Conservation (phyloP, 2,113 vertebrate species). For the Struthidea cinerea region DNA sequence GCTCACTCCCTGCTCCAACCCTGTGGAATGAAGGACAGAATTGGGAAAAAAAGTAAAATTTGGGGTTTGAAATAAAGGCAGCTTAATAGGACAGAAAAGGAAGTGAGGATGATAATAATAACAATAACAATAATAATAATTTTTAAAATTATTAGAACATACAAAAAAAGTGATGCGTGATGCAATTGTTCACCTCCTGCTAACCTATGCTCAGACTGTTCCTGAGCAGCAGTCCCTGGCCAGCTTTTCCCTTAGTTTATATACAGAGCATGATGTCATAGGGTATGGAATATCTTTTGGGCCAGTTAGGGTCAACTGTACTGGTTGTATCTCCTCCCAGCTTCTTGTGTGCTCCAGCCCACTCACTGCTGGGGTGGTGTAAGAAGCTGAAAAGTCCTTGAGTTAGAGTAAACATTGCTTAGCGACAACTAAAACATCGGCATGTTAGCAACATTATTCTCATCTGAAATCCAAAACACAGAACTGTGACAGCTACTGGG, state of each 20-base stretch:
- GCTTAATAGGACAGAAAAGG: background rate
- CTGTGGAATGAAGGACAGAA: background rate
- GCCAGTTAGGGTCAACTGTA: background rate
- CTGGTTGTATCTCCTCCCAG: background rate
- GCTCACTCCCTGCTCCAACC: background rate
- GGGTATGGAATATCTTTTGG: background rate
- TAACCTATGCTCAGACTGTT: background rate
- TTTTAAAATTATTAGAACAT: background rate
- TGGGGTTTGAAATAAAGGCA: background rate
- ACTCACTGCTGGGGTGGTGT: background rate
- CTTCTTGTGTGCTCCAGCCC: background rate
- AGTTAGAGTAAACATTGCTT: background rate
- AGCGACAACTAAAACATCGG: background rate
- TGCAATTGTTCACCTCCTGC: background rate
- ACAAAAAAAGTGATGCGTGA: background rate
- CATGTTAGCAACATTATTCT: background rate
- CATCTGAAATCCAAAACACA: background rate
- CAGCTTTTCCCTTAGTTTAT: background rate
- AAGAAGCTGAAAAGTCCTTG: background rate
- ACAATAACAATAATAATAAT: too few relatives aligned
- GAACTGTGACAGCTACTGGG: background rate
- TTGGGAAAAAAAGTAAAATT: background rate
- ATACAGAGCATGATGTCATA: background rate
- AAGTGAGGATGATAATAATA: background rate
- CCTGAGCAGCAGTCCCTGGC: background rate